Base-by-base conservation (phyloP, 1,140 invertebrate species). In the Drosophila neocordata region DNA sequence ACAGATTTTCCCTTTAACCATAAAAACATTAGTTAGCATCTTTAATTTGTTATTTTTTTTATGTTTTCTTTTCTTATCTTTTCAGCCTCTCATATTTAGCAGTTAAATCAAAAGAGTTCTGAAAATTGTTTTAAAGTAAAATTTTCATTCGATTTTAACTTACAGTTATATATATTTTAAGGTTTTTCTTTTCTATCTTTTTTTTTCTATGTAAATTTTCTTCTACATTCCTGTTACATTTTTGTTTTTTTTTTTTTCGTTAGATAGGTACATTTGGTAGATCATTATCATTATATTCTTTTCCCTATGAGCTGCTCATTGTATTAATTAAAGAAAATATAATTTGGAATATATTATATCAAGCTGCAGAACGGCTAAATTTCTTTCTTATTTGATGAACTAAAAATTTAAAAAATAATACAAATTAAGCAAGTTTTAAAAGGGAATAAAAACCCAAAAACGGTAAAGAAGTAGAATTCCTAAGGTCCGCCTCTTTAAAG, bases 261-360 rank as follows among this genome's bases (percentile, higher is more conserved):
- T 13, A 20, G 18, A 35, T 48, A 69, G 69, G 69, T 72, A 72
- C 68, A 55, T 62, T 56, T 35, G 72, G 70, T 74, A 73, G 34
- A 73, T 73, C n/a, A n/a, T 65, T 73, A 12, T 65, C 60, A 73
- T n/a, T n/a, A n/a, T n/a, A 73, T 55, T 73, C n/a, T 56, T 73
- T 34, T 37, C 35, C 31, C 55, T 44, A 41, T 38, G 63, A n/a
- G 53, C 66, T 74, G 4, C 27, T 31, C 27, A 20, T 37, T 55
- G 68, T 31, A 27, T 56, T n/a, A n/a, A n/a, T n/a, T n/a, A n/a
- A n/a, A n/a, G n/a, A n/a, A n/a, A n/a, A n/a, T n/a, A n/a, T n/a
- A n/a, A n/a, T n/a, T n/a, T n/a, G n/a, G n/a, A 4, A 4, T 2
- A 24, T 24, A 24, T 24, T 24, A 24, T 24, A 24, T 24, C 27